Conservation (phyloP, 2,113 vertebrate genomes). For the Pantherophis guttatus region DNA sequence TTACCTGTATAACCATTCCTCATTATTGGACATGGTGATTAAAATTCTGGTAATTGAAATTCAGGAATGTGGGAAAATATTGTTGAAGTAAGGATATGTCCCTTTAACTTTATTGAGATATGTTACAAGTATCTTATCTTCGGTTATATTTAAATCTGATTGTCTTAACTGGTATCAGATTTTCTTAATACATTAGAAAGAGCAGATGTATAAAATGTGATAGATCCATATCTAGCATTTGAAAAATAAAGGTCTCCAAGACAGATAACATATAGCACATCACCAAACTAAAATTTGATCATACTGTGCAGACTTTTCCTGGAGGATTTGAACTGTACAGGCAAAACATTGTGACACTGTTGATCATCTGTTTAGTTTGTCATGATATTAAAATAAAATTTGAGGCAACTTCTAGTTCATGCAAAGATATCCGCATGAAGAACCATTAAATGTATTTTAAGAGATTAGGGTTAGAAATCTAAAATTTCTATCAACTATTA, state of each 20-base stretch:
- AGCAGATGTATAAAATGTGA: background rate
- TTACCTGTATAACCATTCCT: background rate
- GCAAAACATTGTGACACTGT: background rate
- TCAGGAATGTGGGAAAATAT: background rate
- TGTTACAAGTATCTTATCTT: background rate
- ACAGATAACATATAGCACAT: background rate
- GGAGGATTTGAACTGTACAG: background rate
- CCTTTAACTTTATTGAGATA: slow-evolving; percentile 1
- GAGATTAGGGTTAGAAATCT: background rate
- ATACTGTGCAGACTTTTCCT: background rate
- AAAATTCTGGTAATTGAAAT: background rate
- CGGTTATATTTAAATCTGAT: background rate
- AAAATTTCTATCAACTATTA: background rate
- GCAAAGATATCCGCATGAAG: background rate
- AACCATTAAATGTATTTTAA: background rate
- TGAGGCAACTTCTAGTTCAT: background rate
- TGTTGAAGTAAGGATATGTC: background rate
- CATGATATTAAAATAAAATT: background rate
- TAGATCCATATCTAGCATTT: background rate
- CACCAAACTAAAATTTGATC: background rate
- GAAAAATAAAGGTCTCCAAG: background rate
- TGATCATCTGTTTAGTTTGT: background rate
- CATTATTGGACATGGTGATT: background rate
- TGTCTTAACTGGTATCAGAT: background rate
- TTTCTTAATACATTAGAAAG: slow-evolving; percentile 40